Percentiles rank a stretch among this genome's conserved stretches.
These are phyloP conservation scores for Dryobotodes eremita DNA, from an alignment of 2,888 invertebrate species.

Conservation along the genomic window DNA sequence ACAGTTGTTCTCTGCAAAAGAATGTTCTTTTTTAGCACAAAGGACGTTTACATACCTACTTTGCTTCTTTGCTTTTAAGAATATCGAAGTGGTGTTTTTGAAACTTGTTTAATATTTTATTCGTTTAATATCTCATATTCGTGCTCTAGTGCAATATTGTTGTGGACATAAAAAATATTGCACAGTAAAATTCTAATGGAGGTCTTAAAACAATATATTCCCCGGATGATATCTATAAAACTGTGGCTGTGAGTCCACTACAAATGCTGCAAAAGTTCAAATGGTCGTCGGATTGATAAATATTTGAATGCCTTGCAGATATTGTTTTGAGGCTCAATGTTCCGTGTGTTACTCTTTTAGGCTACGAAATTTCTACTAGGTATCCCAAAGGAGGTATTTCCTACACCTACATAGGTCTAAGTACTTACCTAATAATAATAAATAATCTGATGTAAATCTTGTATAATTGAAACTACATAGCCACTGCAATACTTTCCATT, in stretches of 20 bases:
- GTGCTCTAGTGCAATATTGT: background rate
- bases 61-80: conserved; percentile 15
- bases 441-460: too few relatives aligned
- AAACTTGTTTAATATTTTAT: conserved; percentile 25
- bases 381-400: background rate
- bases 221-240: conserved; percentile 34
- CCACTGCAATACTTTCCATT: too few relatives aligned
- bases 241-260: conserved; percentile 11
- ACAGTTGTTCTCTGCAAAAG: conserved; percentile 43
- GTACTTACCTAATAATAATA: too few relatives aligned
- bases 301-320: conserved; percentile 34
- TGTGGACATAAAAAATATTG: conserved; percentile 26
- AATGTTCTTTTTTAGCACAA: conserved; percentile 35
- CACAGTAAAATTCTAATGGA: conserved; percentile 42
- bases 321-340: conserved; percentile 17
- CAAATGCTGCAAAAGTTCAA: conserved; percentile 21
- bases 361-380: background rate
- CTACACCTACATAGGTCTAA: background rate
- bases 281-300: conserved; percentile 28
- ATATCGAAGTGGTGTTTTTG: conserved; percentile 26
- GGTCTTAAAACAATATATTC: conserved; percentile 33
- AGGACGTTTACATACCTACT: background rate
- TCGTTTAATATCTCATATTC: conserved; percentile 12
- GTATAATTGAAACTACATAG: too few relatives aligned
- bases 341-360: background rate